phyloP scores from a whole-genome alignment of 2,888 invertebrate species.

The Bhutanitis thaidina region DNA sequence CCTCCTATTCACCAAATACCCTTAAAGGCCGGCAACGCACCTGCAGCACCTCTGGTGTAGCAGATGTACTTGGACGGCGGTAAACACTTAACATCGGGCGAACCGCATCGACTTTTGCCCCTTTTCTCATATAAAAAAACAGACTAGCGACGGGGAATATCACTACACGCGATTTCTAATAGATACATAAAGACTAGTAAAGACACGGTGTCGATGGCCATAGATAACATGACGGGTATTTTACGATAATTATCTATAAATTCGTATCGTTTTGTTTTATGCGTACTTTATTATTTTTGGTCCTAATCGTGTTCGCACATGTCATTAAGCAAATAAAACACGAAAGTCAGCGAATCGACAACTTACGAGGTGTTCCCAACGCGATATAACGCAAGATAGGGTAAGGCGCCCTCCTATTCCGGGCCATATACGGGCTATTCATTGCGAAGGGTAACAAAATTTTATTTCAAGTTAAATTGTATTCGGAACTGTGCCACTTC shows the following conservation, averaged over 20 bases:
- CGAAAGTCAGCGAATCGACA: constrained; percentile 57
- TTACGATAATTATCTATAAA: not conserved
- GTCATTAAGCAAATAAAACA: constrained; percentile 61
- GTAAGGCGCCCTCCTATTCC: constrained; percentile 50
- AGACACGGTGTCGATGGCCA: no score
- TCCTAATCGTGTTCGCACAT: constrained; percentile 36
- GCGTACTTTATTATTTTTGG: constrained; percentile 1
- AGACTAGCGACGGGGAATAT: no score
- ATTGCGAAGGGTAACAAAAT: constrained; percentile 67
- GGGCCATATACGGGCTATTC: constrained; percentile 64
- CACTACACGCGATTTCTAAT: no score
- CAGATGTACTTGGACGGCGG: no score
- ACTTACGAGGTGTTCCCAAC: constrained; percentile 57
- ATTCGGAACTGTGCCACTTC: constrained; percentile 65
- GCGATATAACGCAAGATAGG: constrained; percentile 57
- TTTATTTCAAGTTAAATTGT: constrained; percentile 78
- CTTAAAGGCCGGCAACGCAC: no score
- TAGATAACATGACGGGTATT: no score
- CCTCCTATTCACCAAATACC: no score
- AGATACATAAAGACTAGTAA: no score
- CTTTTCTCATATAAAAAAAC: no score
- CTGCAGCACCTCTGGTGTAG: no score
- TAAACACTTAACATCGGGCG: no score
- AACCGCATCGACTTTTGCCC: no score
- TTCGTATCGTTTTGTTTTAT: constrained; percentile 1